Percentiles rank a stretch among this genome's conserved stretches.
Conservation (phyloP, 2,888 invertebrate genomes). For the Pandemis corylana region DNA sequence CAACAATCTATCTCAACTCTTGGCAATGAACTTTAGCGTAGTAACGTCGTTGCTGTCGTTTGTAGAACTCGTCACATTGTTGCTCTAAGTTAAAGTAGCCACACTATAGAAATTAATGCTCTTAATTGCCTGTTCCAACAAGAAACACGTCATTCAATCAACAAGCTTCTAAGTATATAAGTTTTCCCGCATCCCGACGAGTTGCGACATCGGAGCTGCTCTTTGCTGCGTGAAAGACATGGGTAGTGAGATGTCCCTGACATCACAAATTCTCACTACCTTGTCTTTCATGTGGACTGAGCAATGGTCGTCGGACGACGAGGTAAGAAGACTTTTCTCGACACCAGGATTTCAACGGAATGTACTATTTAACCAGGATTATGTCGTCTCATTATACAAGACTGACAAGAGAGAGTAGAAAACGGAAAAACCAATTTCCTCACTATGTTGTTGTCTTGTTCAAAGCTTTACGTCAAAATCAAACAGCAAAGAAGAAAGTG, state of each 20-base stretch:
- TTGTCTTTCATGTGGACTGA: slow-evolving; percentile 97
- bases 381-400: neutral
- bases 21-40: neutral
- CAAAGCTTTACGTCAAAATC: neutral
- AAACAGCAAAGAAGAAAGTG: neutral
- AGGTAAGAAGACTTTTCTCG: slow-evolving; percentile 33
- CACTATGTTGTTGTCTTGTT: neutral
- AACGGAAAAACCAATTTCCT: neutral
- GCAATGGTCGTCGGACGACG: slow-evolving; percentile 60
- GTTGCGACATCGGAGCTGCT: slow-evolving; percentile 55
- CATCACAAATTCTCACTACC: slow-evolving; percentile 93
- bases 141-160: neutral
- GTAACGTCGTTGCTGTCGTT: neutral
- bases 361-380: neutral
- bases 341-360: slow-evolving; percentile 2
- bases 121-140: neutral
- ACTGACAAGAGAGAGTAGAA: neutral
- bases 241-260: slow-evolving; percentile 97
- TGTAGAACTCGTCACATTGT: neutral
- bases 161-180: neutral
- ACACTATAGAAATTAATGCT: neutral
- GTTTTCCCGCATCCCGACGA: neutral
- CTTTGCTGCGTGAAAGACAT: slow-evolving; percentile 96
- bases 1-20: slow-evolving; percentile 7
- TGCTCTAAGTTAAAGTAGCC: neutral